Evolutionary conservation across 1,140 invertebrate species (phyloP).

Genomic region (Babylonia areolata): DNA sequence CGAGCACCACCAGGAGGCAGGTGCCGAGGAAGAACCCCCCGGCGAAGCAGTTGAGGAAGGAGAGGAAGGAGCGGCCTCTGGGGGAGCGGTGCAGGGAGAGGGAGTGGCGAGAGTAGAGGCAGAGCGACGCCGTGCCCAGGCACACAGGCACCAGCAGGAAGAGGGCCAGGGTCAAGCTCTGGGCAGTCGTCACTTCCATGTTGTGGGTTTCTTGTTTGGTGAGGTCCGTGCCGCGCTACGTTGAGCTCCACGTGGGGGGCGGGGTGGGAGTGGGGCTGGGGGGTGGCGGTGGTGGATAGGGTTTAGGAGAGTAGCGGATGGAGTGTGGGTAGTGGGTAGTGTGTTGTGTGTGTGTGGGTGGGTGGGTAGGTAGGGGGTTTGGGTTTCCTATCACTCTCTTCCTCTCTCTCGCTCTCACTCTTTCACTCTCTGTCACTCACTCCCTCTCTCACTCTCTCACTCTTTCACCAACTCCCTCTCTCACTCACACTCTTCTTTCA

Average conservation of each 20-base stretch:
- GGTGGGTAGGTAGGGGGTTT: too few species aligned
- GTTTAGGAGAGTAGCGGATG: too few species aligned
- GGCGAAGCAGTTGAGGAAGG: conserved; percentile 75
- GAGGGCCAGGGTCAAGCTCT: conserved; percentile 11
- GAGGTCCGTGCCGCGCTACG: too few species aligned
- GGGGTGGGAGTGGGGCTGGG: too few species aligned
- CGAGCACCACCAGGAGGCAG: conserved; percentile 78
- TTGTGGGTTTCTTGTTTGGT: too few species aligned
- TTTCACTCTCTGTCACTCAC: background rate
- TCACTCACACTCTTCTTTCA: background rate
- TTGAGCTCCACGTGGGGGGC: too few species aligned
- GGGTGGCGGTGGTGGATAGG: too few species aligned
- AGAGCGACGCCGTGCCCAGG: conserved; percentile 33
- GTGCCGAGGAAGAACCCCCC: conserved; percentile 79
- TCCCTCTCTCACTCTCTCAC: background rate
- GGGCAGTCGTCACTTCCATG: conserved; percentile 21
- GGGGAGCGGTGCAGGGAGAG: background rate
- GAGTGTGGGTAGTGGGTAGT: too few species aligned
- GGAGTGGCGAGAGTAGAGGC: background rate
- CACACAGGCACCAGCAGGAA: conserved; percentile 31
- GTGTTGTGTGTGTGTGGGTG: too few species aligned
- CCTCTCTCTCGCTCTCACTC: background rate
- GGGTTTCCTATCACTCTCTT: background rate
- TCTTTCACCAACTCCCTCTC: background rate
- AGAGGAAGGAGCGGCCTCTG: conserved; percentile 13